phyloP scores from a whole-genome alignment of 2,888 invertebrate species.

The Platycheirus rosarum region DNA sequence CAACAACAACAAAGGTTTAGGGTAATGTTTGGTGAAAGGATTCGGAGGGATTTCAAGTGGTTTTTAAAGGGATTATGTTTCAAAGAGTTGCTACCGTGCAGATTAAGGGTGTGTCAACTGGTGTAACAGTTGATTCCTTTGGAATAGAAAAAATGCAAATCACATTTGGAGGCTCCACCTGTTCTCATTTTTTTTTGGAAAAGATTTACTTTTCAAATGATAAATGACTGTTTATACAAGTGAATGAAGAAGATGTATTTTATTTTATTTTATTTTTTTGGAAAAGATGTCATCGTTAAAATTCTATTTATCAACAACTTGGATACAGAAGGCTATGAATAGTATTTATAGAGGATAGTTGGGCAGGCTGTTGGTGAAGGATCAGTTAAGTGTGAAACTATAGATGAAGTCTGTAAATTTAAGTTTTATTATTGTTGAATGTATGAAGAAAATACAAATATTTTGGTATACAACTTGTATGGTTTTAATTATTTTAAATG shows the following conservation, averaged over 20 bases:
- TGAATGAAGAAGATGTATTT: background rate
- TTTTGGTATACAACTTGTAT: too few relatives aligned
- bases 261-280: constrained; percentile 16
- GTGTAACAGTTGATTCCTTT: constrained; percentile 70
- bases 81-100: constrained; percentile 41
- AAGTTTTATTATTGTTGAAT: too few relatives aligned
- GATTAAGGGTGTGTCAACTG: constrained; percentile 49
- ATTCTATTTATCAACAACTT: constrained; percentile 63
- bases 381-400: background rate
- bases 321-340: constrained; percentile 30
- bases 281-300: constrained; percentile 67
- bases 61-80: constrained; percentile 39
- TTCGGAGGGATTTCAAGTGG: constrained; percentile 41
- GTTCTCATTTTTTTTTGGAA: constrained; percentile 11
- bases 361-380: background rate
- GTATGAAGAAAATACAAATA: too few relatives aligned
- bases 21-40: constrained; percentile 36
- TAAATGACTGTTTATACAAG: constrained; percentile 61
- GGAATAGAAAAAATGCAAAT: constrained; percentile 31
- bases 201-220: constrained; percentile 37
- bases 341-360: constrained; percentile 25
- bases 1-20: constrained; percentile 6
- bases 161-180: constrained; percentile 46
- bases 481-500: too few relatives aligned
- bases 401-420: too few relatives aligned